Evolutionary conservation across 2,113 vertebrate species (phyloP).

Genomic region (Microcebus murinus): DNA sequence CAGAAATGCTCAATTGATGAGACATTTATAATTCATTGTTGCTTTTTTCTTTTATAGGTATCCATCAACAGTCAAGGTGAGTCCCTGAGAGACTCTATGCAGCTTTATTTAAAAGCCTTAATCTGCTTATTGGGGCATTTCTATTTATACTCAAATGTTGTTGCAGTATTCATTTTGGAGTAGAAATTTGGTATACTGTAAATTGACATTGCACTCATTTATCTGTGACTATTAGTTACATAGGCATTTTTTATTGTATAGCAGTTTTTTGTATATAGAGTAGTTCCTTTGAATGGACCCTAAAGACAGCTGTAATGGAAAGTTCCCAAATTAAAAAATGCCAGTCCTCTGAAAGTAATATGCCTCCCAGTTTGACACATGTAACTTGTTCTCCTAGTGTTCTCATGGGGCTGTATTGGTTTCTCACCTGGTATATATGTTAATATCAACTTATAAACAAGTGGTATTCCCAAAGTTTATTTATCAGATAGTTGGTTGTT

Average conservation of each 20-base stretch:
- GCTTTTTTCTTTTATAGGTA: conserved; percentile 88
- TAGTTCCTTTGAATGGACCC: neutral
- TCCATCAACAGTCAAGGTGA: conserved; percentile 98
- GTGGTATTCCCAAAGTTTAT: neutral
- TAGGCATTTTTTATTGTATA: neutral
- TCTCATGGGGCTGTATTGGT: conserved; percentile 5
- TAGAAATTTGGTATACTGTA: neutral
- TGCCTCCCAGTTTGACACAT: neutral
- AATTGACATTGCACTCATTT: neutral
- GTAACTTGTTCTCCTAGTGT: neutral
- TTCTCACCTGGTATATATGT: neutral
- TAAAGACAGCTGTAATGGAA: neutral
- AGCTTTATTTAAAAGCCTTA: neutral
- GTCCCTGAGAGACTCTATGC: conserved; percentile 63
- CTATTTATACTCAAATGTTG: neutral
- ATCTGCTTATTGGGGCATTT: neutral
- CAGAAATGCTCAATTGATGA: neutral
- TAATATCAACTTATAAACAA: conserved; percentile 22
- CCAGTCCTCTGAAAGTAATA: conserved; percentile 30
- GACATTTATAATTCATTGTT: conserved; percentile 12
- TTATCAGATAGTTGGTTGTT: neutral
- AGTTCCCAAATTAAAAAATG: conserved; percentile 1
- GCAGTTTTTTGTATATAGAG: neutral
- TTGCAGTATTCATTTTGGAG: neutral
- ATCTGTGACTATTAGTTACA: neutral